Base-by-base conservation (phyloP, 2,797 vertebrate genomes). In the Gymnocypris eckloni region DNA sequence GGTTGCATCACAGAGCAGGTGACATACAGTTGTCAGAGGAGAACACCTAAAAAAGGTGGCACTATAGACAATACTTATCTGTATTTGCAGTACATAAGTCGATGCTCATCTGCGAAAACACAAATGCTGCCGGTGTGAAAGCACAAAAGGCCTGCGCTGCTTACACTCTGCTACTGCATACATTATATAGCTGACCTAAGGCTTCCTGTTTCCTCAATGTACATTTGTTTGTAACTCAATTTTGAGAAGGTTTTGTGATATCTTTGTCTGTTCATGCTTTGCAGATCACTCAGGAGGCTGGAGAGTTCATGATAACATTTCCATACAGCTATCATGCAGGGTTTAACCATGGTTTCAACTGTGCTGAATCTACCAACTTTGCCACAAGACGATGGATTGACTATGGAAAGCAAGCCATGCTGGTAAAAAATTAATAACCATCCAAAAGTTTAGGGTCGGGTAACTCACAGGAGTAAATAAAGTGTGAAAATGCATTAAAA, bases 311-410 rank as follows among this genome's bases (percentile, higher is more conserved):
- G 97, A 93, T 99, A 89, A 99, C 98, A 0, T 99, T 99, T 86
- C 98, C 98, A 4, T 99, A 99, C 1, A 96, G 97, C 71, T 99
- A 99, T 90, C 98, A 99, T 54, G 98, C 98, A n/a, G 98, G 98
- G 50, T 99, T 99, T 91, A 99, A 99, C 93, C 98, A 99, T 0
- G 98, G 98, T 8, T 99, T 98, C 93, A 99, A 99, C 93, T 99
- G 98, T 93, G 98, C 98, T 0, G 98, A 99, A 91, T 99, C 98
- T 25, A 99, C 98, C 83, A 99, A 99, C 92, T 99, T 99, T 88
- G 98, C 98, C 41, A 99, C 98, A 0, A 95, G 97, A 75, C 92
- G 98, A 80, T 99, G 98, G 98, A 98, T 99, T 0, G 98, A 99
- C 80, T 99, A 99, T 0, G 98, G 98, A 90, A 99, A 99, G 92